Conservation (phyloP, 2,888 invertebrate species). For the Anarsia innoxiella region DNA sequence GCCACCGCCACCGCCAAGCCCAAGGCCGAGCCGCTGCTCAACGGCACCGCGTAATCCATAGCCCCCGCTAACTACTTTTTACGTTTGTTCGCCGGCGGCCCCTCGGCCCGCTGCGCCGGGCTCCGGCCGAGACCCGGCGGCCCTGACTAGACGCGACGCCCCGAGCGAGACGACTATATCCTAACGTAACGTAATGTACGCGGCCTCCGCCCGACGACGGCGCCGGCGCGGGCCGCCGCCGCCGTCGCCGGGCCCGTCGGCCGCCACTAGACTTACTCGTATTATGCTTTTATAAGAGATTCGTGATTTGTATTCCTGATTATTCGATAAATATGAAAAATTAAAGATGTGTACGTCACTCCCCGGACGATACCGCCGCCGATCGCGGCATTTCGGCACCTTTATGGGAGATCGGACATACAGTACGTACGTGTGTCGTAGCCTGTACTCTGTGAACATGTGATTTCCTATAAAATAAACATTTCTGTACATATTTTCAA, state of each 20-base stretch:
- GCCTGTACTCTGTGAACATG: constrained; percentile 54
- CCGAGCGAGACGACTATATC: constrained; percentile 20
- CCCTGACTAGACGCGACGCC: constrained; percentile 20
- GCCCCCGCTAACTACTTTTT: constrained; percentile 6
- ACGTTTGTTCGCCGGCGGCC: constrained; percentile 12
- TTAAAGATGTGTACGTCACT: constrained; percentile 63
- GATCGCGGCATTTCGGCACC: constrained; percentile 46
- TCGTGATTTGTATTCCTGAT: constrained; percentile 74
- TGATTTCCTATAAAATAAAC: constrained; percentile 68
- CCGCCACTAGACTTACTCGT: constrained; percentile 53
- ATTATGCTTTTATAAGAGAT: constrained; percentile 73
- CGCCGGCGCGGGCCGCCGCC: constrained; percentile 19
- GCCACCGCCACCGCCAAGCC: constrained; percentile 74
- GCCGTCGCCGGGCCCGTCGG: constrained; percentile 17
- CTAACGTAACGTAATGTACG: constrained; percentile 31
- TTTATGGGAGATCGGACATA: constrained; percentile 51
- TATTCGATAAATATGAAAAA: constrained; percentile 64
- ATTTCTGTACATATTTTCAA: constrained; percentile 73
- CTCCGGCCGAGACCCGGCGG: constrained; percentile 15
- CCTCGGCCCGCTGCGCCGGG: constrained; percentile 13
- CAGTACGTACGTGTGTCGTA: constrained; percentile 48
- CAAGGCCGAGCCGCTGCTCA: constrained; percentile 77
- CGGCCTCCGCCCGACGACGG: constrained; percentile 13
- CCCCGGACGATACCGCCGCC: constrained; percentile 58
- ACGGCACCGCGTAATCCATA: constrained; percentile 75